These are phyloP conservation scores for Scylla paramamosain DNA, from an alignment of 1,140 invertebrate genomes.

Conservation along the genomic window DNA sequence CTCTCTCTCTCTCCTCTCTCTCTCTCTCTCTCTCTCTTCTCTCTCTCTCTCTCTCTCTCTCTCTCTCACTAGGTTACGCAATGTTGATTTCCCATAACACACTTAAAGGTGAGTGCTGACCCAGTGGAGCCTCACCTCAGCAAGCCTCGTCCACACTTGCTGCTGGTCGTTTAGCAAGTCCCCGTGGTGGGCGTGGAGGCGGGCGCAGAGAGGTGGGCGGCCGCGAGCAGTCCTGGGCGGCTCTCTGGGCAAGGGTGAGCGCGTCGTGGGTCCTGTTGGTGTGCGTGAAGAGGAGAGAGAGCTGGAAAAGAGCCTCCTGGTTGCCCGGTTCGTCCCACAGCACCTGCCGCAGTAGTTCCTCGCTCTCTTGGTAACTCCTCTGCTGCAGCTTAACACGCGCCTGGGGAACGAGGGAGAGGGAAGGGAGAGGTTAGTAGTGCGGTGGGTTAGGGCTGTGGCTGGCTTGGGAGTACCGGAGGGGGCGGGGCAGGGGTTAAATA, in stretches of 20 bases:
- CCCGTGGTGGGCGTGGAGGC: constrained; percentile 69
- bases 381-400: constrained; percentile 72
- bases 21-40: too few relatives aligned
- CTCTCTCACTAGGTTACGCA: too few relatives aligned
- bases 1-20: too few relatives aligned
- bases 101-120: too few relatives aligned
- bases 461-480: too few relatives aligned
- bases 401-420: constrained; percentile 24
- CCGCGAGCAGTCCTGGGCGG: constrained; percentile 65
- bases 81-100: too few relatives aligned
- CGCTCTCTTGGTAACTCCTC: constrained; percentile 63
- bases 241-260: constrained; percentile 52
- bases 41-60: too few relatives aligned
- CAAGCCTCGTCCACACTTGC: constrained; percentile 41
- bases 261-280: constrained; percentile 72
- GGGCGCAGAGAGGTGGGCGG: constrained; percentile 71
- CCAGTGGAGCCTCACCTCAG: constrained; percentile 41
- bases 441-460: background rate
- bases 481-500: background rate
- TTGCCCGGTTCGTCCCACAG: constrained; percentile 17
- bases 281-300: constrained; percentile 71
- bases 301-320: constrained; percentile 72
- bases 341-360: constrained; percentile 50
- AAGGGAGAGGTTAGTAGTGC: background rate
- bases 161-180: constrained; percentile 64